These are phyloP conservation scores for Campopleginae sp. DNA, from an alignment of 2,888 invertebrate genomes.

Conservation along the genomic window DNA sequence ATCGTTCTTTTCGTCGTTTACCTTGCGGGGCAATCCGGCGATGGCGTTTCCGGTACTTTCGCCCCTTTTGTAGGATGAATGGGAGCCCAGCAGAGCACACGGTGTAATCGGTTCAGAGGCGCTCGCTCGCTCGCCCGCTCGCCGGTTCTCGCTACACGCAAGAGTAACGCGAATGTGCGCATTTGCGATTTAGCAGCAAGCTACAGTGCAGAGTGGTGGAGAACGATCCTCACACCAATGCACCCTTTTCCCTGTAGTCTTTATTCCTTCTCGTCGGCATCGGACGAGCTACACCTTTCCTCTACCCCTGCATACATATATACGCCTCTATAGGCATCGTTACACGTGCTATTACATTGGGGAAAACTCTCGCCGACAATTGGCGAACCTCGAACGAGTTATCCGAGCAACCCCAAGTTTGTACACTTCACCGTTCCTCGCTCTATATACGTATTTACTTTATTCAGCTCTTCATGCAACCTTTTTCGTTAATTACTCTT, in stretches of 20 bases:
- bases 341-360: slow-evolving; percentile 47
- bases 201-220: slow-evolving; percentile 15
- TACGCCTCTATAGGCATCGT: not conserved
- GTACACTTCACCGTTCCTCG: slow-evolving; percentile 1
- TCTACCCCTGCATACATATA: slow-evolving; percentile 7
- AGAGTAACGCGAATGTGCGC: slow-evolving; percentile 60
- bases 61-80: slow-evolving; percentile 74
- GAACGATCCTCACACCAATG: slow-evolving; percentile 50
- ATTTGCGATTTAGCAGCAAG: slow-evolving; percentile 59
- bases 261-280: slow-evolving; percentile 63
- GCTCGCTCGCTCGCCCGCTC: slow-evolving; percentile 33
- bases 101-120: slow-evolving; percentile 73
- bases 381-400: slow-evolving; percentile 52
- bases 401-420: slow-evolving; percentile 31
- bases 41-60: slow-evolving; percentile 74
- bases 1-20: slow-evolving; percentile 45
- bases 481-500: slow-evolving; percentile 20
- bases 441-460: slow-evolving; percentile 5
- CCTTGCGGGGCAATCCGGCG: slow-evolving; percentile 69
- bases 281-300: slow-evolving; percentile 16
- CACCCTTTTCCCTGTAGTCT: slow-evolving; percentile 56
- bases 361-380: slow-evolving; percentile 55
- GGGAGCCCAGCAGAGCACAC: slow-evolving; percentile 63
- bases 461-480: slow-evolving; percentile 22
- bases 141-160: slow-evolving; percentile 45